Evolutionary conservation across 2,113 vertebrate species (phyloP), one percentile per base, ranked within the genome.

Genomic region (Catagonus wagneri): DNA sequence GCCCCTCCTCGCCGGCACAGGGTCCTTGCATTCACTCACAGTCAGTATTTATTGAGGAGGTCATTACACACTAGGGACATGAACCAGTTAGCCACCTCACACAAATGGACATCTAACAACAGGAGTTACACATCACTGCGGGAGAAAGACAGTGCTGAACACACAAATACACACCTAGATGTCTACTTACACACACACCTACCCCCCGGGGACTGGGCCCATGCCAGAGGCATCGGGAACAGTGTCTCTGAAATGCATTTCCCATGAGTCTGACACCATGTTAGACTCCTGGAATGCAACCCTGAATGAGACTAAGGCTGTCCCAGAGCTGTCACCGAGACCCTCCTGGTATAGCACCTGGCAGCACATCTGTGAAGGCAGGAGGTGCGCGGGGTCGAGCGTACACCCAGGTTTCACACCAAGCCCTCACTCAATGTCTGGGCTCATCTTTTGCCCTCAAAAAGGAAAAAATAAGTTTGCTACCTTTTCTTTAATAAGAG

Each of bases 361-460:
- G 61, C 10, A n/a, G 34, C 22, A 34, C 4, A 6, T 74, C 78
- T 54, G 19, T 1, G 14, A 71, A 74, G 65, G 39, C 63, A 66
- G 4, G 2, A 16, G 54, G 22, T 23, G 2, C 7, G 34, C 8
- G 54, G 23, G 34, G 69, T n/a, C 65, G 16, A 44, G 7, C 25
- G 34, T 1, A 32, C 9, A 58, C 25, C 29, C 69, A 23, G 16
- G 29, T n/a, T 63, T 78, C 63, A 61, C 39, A 27, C 25, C 15
- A 44, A 58, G 75, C 52, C 29, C 6, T 2, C 32, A 69, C 19
- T 34, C 71, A 29, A 52, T 52, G 29, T 29, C 78, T 56, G 4
- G 76, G 50, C 83, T 89, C 60, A 79, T 34, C 32, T 78, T 78
- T 15, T 95, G 61, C 66, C 27, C n/a, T 96, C 63, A 25, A 80